Percentiles rank a stretch among this genome's conserved stretches.
Evolutionary conservation across 2,113 vertebrate genomes (phyloP).

Genomic region (Campylomormyrus tamandua): DNA sequence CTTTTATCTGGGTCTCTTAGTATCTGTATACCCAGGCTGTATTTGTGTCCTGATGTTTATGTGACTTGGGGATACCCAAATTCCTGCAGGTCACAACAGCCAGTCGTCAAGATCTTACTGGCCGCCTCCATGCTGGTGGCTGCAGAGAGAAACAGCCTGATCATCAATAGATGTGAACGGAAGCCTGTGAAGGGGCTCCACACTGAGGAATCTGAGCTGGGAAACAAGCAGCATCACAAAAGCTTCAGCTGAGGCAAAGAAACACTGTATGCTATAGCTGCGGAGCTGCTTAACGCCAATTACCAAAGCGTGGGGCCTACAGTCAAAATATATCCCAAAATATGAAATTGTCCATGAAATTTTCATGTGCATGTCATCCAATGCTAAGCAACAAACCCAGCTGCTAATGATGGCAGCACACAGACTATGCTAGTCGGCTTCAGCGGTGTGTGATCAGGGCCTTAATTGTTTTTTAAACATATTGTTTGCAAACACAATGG

Average conservation of each 20-base stretch:
- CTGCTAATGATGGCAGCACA: neutral
- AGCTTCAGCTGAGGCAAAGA: neutral
- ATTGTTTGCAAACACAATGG: constrained; percentile 3
- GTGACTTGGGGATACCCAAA: neutral
- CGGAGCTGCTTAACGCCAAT: constrained; percentile 14
- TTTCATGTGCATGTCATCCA: neutral
- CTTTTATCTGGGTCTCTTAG: neutral
- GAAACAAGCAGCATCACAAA: neutral
- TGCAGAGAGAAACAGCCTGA: neutral
- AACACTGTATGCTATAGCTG: neutral
- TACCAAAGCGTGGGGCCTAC: constrained; percentile 31
- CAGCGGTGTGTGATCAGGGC: constrained; percentile 11
- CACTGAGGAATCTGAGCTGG: neutral
- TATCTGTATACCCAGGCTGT: neutral
- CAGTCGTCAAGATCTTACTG: neutral
- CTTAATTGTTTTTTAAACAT: constrained; percentile 20
- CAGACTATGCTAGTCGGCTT: constrained; percentile 10
- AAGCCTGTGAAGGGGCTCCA: neutral
- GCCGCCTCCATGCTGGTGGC: neutral
- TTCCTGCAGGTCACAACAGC: neutral
- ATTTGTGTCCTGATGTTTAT: neutral
- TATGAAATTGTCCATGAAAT: neutral
- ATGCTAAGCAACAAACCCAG: constrained; percentile 19
- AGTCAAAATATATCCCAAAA: constrained; percentile 26
- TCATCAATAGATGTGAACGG: neutral